Base-by-base conservation (phyloP, 1,140 invertebrate genomes). In the Chionoecetes opilio region DNA sequence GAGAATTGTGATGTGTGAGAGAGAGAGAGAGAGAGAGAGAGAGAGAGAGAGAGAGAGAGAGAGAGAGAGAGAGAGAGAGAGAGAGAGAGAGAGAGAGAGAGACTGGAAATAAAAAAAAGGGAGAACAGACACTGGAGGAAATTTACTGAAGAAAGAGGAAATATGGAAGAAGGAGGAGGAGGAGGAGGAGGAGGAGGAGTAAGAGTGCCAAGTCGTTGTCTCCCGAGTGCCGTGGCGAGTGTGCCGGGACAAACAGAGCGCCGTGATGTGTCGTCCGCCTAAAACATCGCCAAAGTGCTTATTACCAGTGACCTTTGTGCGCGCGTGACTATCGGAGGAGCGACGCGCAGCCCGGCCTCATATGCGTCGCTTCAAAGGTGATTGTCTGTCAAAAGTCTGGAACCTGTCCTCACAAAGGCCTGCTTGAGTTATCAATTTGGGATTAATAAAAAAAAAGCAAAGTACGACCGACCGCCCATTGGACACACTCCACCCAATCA, bases 351-450 rank as follows among this genome's bases (percentile, higher is more conserved):
- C 5, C 11, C 11, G 11, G 37, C 9, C 88, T 90, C 88, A 90
- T 90, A 90, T 90, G 5, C 26, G 37, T 75, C 63, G 88, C 88
- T 82, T 93, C 92, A 93, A 93, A 93, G 92, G 92, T 84, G 86
- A 93, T 93, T 93, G 92, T 93, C 86, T 86, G 92, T 93, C 87
- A 85, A n/a, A 93, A 93, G 92, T 87, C 86, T 93, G 82, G 84
- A 90, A 87, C 92, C 92, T 85, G 92, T 84, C 37, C 6, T 84
- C 37, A 85, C 82, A 84, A 93, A 93, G 82, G 92, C 37, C 82
- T 85, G 86, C 92, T 85, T 85, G 82, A 93, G 82, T 93, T 93
- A 87, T 87, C 82, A 93, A 93, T 93, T 93, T 93, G 84, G 82
- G 92, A 93, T 93, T 41, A 93, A 93, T 84, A 85, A 85, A 90